phyloP scores from a whole-genome alignment of 2,797 vertebrate genomes.

The Borostomias antarcticus region DNA sequence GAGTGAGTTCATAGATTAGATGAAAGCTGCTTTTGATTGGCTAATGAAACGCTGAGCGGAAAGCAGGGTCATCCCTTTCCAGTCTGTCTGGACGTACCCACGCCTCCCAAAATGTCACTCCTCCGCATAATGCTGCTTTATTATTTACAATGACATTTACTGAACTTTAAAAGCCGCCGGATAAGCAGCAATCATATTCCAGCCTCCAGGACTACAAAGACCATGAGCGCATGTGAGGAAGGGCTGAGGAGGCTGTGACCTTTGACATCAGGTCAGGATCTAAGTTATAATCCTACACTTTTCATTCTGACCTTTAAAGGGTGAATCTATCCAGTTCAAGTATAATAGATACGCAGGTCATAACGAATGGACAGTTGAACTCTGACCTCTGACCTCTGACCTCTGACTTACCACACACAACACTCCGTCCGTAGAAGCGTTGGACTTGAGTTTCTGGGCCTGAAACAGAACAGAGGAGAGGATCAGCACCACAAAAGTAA shows the following conservation, averaged over 20 bases:
- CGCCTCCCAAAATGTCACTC: constrained; percentile 77
- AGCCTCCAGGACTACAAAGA: constrained; percentile 68
- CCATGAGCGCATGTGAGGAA: constrained; percentile 45
- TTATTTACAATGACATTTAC: constrained; percentile 82
- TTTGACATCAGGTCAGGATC: constrained; percentile 35
- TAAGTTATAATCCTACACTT: background rate
- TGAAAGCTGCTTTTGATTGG: constrained; percentile 34
- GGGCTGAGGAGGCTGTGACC: constrained; percentile 41
- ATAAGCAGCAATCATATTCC: constrained; percentile 74
- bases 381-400: background rate
- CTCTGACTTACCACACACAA: constrained; percentile 70
- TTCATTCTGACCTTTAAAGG: background rate
- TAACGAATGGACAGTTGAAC: background rate
- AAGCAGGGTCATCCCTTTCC: constrained; percentile 56
- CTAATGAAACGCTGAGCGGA: constrained; percentile 62
- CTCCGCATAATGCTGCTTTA: constrained; percentile 69
- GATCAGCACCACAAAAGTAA: background rate
- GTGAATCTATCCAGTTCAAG: background rate
- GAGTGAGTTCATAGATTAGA: constrained; percentile 23
- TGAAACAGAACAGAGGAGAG: constrained; percentile 56
- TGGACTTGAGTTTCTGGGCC: constrained; percentile 92
- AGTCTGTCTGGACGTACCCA: constrained; percentile 49
- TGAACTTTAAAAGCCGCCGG: constrained; percentile 81
- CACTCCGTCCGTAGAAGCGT: constrained; percentile 76
- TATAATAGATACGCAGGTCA: background rate